Base-by-base conservation (phyloP, 2,113 vertebrate genomes). In the Machaerirhynchus nigripectus region DNA sequence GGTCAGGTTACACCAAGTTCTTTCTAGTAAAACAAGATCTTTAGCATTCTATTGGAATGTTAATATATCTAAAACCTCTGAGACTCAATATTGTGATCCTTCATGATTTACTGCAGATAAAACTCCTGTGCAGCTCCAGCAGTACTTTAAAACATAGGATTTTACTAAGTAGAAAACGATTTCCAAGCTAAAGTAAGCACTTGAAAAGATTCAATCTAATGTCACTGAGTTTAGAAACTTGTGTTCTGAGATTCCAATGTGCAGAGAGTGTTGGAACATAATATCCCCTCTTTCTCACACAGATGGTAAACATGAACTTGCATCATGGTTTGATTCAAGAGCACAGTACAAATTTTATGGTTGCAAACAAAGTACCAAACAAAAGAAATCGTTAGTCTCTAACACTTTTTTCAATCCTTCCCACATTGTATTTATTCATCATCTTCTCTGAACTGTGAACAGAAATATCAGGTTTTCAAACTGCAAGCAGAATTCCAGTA, bases 1-100 rank as follows among this genome's bases (percentile, higher is more conserved):
- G 93, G 96, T 98, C 97, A 97, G 92, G 94, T 97, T 97, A 93
- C 67, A 95, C 94, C 88, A 96, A 95, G 73, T 94, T 96, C 84
- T 97, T 97, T 84, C 91, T 83, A 92, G 85, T 90, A 94, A 96
- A 96, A 96, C 68, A 89, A 65, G 26, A 87, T 90, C 84, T 95
- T 93, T 53, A 78, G 35, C 49, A 95, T 96, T 91, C 77, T 95
- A 47, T 85, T 89, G 70, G 82, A 97, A 97, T 96, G 52, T 87
- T 98, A 98, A 97, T 96, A 78, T 77, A 82, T 44, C 82, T 95
- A 95, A 98, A 97, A 94, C 82, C 78, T 95, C 79, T 67, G 91
- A 96, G 96, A 96, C 63, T 94, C 77, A 91, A 79, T 95, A 91
- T 90, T 89, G 49, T 95, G 84, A 96, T 97, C 65, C 96, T 95